phyloP scores from a whole-genome alignment of 2,113 vertebrate species.

The Festucalex cinctus region DNA sequence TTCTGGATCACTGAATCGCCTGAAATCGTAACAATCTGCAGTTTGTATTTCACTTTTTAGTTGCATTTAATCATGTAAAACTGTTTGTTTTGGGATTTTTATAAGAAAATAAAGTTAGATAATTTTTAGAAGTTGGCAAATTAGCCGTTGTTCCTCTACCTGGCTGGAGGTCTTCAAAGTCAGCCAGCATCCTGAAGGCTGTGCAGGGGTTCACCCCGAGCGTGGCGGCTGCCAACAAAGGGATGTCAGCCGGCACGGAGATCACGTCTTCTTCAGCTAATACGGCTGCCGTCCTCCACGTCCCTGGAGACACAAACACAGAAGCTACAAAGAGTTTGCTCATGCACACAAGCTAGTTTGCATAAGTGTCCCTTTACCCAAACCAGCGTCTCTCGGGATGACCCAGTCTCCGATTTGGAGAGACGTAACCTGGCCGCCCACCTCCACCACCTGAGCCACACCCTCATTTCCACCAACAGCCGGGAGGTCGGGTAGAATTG shows the following conservation, averaged over 20 bases:
- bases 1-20: conserved; percentile 95
- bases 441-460: conserved; percentile 82
- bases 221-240: conserved; percentile 84
- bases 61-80: too few species aligned
- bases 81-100: too few species aligned
- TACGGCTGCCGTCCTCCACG: conserved; percentile 81
- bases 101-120: too few species aligned
- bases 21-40: conserved; percentile 39
- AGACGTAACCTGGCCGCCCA: conserved; percentile 73
- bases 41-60: too few species aligned
- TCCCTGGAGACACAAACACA: conserved; percentile 74
- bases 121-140: too few species aligned
- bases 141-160: conserved; percentile 62
- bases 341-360: not conserved
- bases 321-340: not conserved
- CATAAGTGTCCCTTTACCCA: conserved; percentile 73
- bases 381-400: conserved; percentile 76
- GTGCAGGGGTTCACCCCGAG: conserved; percentile 93
- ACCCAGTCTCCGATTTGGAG: conserved; percentile 86
- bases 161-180: conserved; percentile 83
- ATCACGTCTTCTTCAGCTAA: conserved; percentile 73
- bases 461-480: conserved; percentile 92
- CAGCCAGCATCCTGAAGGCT: conserved; percentile 84
- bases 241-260: conserved; percentile 78
- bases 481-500: conserved; percentile 80